Evolutionary conservation across 2,888 invertebrate genomes (phyloP), one percentile per base, ranked within the genome.

Genomic region (Microctonus aethiopoides): DNA sequence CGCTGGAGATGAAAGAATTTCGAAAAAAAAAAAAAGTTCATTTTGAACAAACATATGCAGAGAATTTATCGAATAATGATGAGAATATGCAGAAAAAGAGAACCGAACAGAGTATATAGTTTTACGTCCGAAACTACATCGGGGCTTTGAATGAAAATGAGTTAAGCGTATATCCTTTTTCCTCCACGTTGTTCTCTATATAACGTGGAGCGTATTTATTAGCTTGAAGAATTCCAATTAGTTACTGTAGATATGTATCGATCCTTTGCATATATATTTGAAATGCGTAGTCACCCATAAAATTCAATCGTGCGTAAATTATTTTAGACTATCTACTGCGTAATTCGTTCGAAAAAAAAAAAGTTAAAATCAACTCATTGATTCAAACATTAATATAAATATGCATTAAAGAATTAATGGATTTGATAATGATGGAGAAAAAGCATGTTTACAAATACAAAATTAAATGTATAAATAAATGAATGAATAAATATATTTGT

Each of bases 191-290:
- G 16, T 29, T 29, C 57, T 57, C 57, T 20, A 46, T 46, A 46
- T 36, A 36, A 46, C 9, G 46, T n/a, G 20, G 2, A 46, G 32
- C 32, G 51, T 52, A 60, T 67, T 60, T 32, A 67, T 60, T 34
- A 67, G 60, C 46, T 36, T 46, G 1, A 52, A 61, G 67, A 51
- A 67, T 67, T 52, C 34, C 67, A 67, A 67, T 67, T 67, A 67
- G 52, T 52, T 52, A 36, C 16, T 39, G 26, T 56, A n/a, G 11
- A 32, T 34, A 52, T 64, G 54, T 56, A 65, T 36, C 26, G 29
- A 65, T 39, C 56, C 24, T 26, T 54, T 24, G 54, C 24, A 11
- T 54, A 54, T 26, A 63, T 63, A 52, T 63, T 52, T 34, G 16
- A 52, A 51, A 29, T 63, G 34, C 20, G 32, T 52, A 11, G 29